Percentiles rank a stretch among this genome's conserved stretches.
Conservation (phyloP, 2,113 vertebrate species). For the Daphoenositta chrysoptera region DNA sequence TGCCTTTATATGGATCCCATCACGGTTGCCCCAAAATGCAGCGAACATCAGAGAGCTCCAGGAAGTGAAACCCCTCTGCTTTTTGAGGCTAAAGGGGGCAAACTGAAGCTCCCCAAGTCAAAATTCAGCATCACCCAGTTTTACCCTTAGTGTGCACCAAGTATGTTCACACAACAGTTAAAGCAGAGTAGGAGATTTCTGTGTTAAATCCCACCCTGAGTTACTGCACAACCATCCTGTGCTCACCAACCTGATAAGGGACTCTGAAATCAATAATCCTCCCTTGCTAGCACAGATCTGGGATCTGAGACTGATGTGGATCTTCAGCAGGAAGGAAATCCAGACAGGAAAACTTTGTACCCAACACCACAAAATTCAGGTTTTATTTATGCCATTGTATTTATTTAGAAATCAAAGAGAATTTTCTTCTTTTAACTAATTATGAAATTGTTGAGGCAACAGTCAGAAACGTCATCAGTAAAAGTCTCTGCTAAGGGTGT, state of each 20-base stretch:
- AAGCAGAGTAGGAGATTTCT: not conserved
- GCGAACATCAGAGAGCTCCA: not conserved
- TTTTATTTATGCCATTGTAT: not conserved
- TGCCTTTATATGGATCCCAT: not conserved
- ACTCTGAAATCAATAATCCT: not conserved
- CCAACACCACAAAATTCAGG: not conserved
- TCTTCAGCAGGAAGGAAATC: not conserved
- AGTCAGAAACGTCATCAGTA: not conserved
- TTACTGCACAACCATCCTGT: not conserved
- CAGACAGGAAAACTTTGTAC: not conserved
- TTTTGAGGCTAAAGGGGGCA: not conserved
- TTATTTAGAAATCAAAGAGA: not conserved
- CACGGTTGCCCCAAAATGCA: not conserved
- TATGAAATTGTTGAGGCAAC: not conserved
- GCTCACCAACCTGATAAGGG: not conserved
- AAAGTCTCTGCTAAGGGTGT: not conserved
- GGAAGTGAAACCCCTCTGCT: accelerated
- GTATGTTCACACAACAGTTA: not conserved
- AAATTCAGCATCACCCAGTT: not conserved
- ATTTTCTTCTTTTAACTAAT: not conserved
- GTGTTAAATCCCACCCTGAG: not conserved
- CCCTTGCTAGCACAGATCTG: not conserved
- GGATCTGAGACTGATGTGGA: not conserved
- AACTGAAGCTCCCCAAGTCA: not conserved
- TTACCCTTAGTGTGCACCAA: not conserved